Base-by-base conservation (phyloP, 2,888 invertebrate species). In the Lochmaea capreae region DNA sequence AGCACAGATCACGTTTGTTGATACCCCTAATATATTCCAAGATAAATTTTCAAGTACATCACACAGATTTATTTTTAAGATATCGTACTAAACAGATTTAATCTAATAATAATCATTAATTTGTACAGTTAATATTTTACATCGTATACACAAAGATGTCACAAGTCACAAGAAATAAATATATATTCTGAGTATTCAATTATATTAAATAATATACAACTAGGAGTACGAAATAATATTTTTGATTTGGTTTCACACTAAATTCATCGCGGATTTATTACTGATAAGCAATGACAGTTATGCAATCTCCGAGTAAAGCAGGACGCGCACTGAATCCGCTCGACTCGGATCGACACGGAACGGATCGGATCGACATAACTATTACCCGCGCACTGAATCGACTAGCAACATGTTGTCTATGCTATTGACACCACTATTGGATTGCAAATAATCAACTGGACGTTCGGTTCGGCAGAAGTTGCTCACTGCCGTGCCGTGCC, bases 81-180 rank as follows among this genome's bases (percentile, higher is more conserved):
- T 39, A 39, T 52, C 39, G 54, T 69, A 69, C 22, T 69, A 49
- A 69, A 54, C 33, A 66, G 16, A 43, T 54, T 58, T 67, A 49
- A 54, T 70, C 70, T 70, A 54, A 10, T 54, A 54, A 54, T 54
- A 70, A 39, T 63, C 42, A 70, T 70, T 54, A 74, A 70, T 85
- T 84, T 85, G 85, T 85, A 85, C 85, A 85, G 81, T 81, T 81
- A 82, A 81, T 85, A 84, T 84, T 82, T 85, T 85, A 85, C 84
- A 84, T 84, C 82, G 82, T 84, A 83, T 83, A 83, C 83, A 80
- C 80, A 76, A 63, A 68, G 65, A 72, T 71, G 63, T 70, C 63
- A 68, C 62, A 76, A 72, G 75, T 59, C 71, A 75, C 75, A 73
- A 66, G 49, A 74, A 73, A 62, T 67, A 67, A 72, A 67, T 33